Percentiles rank a stretch among this genome's conserved stretches.
phyloP scores from a whole-genome alignment of 1,140 invertebrate species.

The Forficula auricularia region DNA sequence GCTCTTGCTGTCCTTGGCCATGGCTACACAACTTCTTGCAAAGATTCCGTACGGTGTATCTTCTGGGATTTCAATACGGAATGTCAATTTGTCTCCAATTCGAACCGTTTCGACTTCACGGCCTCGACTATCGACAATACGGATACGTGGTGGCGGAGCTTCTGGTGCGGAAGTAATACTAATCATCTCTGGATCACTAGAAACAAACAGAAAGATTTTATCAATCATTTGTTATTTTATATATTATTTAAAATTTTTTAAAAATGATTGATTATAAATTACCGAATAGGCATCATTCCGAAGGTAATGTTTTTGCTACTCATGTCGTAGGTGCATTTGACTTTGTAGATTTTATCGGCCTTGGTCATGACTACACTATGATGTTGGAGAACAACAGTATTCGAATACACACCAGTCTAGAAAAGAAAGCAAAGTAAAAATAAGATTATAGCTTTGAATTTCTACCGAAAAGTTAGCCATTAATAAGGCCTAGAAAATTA shows the following conservation, averaged over 20 bases:
- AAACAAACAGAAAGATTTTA: slow-evolving; percentile 7
- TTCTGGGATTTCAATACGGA: slow-evolving; percentile 89
- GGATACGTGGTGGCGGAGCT: slow-evolving; percentile 80
- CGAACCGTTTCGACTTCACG: slow-evolving; percentile 84
- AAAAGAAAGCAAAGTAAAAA: slow-evolving; percentile 19
- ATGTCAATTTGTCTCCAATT: slow-evolving; percentile 84
- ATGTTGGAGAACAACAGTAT: slow-evolving; percentile 86
- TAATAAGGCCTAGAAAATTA: too few species aligned
- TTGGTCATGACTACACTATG: slow-evolving; percentile 94
- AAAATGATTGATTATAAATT: slow-evolving; percentile 11
- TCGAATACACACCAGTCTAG: slow-evolving; percentile 82
- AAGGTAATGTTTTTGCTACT: slow-evolving; percentile 91
- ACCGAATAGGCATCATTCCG: slow-evolving; percentile 91
- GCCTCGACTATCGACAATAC: slow-evolving; percentile 65
- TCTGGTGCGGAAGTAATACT: slow-evolving; percentile 87
- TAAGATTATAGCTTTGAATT: too few species aligned
- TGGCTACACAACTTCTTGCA: slow-evolving; percentile 83
- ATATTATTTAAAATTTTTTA: neutral
- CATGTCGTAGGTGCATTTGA: slow-evolving; percentile 92
- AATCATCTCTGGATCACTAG: slow-evolving; percentile 81
- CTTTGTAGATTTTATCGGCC: slow-evolving; percentile 91
- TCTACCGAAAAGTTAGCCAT: too few species aligned
- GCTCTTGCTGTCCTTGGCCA: slow-evolving; percentile 90
- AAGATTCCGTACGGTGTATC: slow-evolving; percentile 92
- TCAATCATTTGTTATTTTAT: slow-evolving; percentile 8